These are phyloP conservation scores for Drosophila nasuta DNA, from an alignment of 1,140 invertebrate genomes.

Conservation along the genomic window DNA sequence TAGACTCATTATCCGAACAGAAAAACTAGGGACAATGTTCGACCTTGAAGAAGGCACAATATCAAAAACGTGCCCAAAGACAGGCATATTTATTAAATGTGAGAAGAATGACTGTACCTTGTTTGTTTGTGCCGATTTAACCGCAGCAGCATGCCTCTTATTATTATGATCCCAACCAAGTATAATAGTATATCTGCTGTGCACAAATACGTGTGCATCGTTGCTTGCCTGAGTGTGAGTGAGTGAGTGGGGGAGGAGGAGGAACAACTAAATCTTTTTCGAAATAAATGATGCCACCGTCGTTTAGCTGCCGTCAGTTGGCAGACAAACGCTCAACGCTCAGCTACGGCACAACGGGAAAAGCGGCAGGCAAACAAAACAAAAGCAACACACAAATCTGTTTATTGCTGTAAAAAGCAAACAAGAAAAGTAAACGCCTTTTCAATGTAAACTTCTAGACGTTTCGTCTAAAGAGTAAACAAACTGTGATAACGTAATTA, in stretches of 20 bases:
- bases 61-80: slow-evolving; percentile 26
- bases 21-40: slow-evolving; percentile 3
- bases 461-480: slow-evolving; percentile 51
- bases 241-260: slow-evolving; percentile 1
- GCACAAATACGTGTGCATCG: slow-evolving; percentile 9
- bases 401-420: slow-evolving; percentile 50
- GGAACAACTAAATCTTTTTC: slow-evolving; percentile 65
- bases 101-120: slow-evolving; percentile 55
- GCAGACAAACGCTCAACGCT: slow-evolving; percentile 68
- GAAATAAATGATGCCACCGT: slow-evolving; percentile 70
- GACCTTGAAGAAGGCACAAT: slow-evolving; percentile 46
- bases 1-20: slow-evolving; percentile 25
- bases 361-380: slow-evolving; percentile 13
- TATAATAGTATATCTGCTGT: slow-evolving; percentile 41
- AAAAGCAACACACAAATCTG: slow-evolving; percentile 25
- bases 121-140: slow-evolving; percentile 30
- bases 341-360: slow-evolving; percentile 43
- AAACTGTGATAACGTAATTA: slow-evolving; percentile 71
- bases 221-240: slow-evolving; percentile 7
- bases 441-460: slow-evolving; percentile 71
- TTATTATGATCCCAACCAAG: slow-evolving; percentile 26
- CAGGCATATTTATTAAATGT: slow-evolving; percentile 22
- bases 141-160: slow-evolving; percentile 13
- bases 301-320: slow-evolving; percentile 65
- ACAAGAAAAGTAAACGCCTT: slow-evolving; percentile 37